Percentiles rank a stretch among this genome's conserved stretches.
These are phyloP conservation scores for Ianthella basta DNA, from an alignment of 37 sponge, comb jelly and placozoan species.

Conservation along the genomic window DNA sequence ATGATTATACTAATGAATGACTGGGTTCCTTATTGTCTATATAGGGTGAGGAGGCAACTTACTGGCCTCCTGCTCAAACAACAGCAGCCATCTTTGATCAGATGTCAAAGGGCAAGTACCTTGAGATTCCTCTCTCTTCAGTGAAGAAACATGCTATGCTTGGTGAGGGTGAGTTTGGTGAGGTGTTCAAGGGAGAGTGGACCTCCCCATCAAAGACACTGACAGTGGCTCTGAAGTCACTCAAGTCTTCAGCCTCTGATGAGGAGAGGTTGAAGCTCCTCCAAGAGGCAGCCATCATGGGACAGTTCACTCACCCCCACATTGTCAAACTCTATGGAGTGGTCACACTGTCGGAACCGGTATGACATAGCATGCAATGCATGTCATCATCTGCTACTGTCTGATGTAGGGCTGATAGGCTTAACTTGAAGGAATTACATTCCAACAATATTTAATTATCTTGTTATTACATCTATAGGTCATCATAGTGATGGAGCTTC, in stretches of 20 bases:
- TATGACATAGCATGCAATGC: neutral
- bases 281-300: conserved; percentile 30
- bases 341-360: neutral
- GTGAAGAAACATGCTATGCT: neutral
- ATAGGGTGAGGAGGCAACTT: no score
- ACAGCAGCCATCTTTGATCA: no score
- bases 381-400: neutral
- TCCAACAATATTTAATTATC: no score
- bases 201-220: neutral
- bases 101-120: no score
- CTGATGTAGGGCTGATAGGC: neutral
- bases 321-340: conserved; percentile 17
- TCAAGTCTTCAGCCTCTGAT: conserved; percentile 18
- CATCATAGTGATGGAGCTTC: neutral
- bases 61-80: no score
- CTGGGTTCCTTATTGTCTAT: no score
- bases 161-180: conserved; percentile 11
- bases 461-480: neutral
- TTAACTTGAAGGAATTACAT: no score
- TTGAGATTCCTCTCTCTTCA: no score
- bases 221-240: conserved; percentile 17
- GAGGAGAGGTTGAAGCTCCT: conserved; percentile 9
- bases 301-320: conserved; percentile 13
- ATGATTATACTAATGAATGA: no score
- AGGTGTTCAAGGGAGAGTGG: conserved; percentile 17